Base-by-base conservation (phyloP, 2,888 invertebrate genomes). In the Rotaria sp. region DNA sequence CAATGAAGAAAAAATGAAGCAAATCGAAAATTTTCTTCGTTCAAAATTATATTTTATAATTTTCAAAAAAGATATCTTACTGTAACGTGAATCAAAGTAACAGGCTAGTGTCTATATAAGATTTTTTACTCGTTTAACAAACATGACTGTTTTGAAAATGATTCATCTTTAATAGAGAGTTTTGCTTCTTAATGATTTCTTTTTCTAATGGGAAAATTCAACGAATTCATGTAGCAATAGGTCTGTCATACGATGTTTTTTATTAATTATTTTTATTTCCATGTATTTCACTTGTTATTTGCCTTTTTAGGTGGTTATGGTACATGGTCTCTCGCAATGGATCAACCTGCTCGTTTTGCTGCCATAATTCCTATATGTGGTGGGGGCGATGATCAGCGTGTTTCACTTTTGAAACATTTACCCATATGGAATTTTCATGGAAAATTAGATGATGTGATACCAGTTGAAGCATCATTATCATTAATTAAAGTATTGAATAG, bases 381-480 rank as follows among this genome's bases (percentile, higher is more conserved):
- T 75, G 75, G 75, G 8, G 75, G 75, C 1, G 75, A 75, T 41
- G 18, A 26, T 21, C 4, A 7, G 15, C 13, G 21, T 21, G 75
- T 75, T 35, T 24, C 38, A 41, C 24, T 38, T 41, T 41, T 75
- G 10, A 41, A 38, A 21, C 38, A 24, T 75, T 41, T 75, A 41
- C 75, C 75, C 7, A 75, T 75, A 75, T 75, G 75, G 75, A 41
- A 41, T 11, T 75, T 75, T 75, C 75, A 75, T 75, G 75, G 75
- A 26, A 30, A 75, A 75, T 75, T 75, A 75, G 75, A 75, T 26
- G 75, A 75, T 75, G 21, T 75, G 4, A 30, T 75, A 7, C 41
- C 41, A 24, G 75, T 75, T 38, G 75, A 75, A 38, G 41, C 41
- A 75, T 41, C 38, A 21, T 0, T 3, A 8, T 5, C 11, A 41